Conservation (phyloP, 2,113 vertebrate genomes). For the Psophia crepitans region DNA sequence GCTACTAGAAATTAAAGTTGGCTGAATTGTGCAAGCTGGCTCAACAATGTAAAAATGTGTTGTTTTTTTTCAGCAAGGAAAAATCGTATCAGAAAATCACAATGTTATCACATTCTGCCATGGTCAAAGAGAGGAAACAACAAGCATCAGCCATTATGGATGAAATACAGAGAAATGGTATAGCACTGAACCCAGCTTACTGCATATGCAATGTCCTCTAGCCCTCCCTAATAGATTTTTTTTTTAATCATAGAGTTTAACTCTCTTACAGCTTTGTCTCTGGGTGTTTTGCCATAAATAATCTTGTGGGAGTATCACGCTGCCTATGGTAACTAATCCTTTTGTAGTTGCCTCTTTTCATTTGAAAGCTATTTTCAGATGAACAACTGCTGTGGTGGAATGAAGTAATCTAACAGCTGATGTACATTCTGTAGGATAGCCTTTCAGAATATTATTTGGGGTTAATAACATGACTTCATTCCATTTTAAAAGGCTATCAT, state of each 20-base stretch:
- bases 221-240: neutral
- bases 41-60: conserved; percentile 56
- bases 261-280: conserved; percentile 53
- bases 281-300: conserved; percentile 77
- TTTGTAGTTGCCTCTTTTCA: conserved; percentile 85
- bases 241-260: conserved; percentile 57
- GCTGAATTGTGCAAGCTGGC: neutral
- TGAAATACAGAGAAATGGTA: conserved; percentile 88
- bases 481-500: conserved; percentile 28
- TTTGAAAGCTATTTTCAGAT: conserved; percentile 89
- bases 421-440: conserved; percentile 80
- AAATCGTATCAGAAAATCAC: conserved; percentile 47
- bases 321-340: conserved; percentile 83
- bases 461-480: conserved; percentile 68
- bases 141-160: conserved; percentile 91
- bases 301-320: conserved; percentile 73
- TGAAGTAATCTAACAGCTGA: conserved; percentile 89
- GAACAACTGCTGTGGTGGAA: conserved; percentile 84
- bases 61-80: conserved; percentile 71
- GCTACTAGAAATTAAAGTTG: neutral
- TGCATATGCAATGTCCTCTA: neutral
- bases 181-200: conserved; percentile 48
- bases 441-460: conserved; percentile 76
- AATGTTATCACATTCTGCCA: conserved; percentile 84
- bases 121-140: conserved; percentile 87